Base-by-base conservation (phyloP, 2,888 invertebrate genomes). In the Oligia latruncula region DNA sequence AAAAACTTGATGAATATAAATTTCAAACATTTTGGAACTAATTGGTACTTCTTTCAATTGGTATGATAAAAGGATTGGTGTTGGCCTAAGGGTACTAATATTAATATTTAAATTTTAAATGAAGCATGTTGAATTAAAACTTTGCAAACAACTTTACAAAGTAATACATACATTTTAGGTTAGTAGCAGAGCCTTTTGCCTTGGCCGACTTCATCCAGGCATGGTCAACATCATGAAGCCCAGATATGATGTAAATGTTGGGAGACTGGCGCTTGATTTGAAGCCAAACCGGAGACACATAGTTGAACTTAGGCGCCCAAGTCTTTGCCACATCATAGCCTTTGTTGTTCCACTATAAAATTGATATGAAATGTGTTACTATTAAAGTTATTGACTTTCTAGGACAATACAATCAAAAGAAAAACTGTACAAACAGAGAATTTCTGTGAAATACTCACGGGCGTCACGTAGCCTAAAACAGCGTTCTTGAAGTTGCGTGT, bases 251-350 rank as follows among this genome's bases (percentile, higher is more conserved):
- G 92, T 98, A 98, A 40, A 97, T 97, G 78, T 97, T 97, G 4
- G 96, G 95, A 29, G 97, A 97, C 80, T 97, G 97, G 64, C 98
- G 96, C 81, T 97, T 97, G 23, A 99, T 96, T 95, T 99, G 99
- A 55, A 99, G 97, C 99, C 99, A 99, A 0, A 99, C 99, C 0
- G 99, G 99, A 0, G 99, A 99, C 46, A 99, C 97, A 91, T 98
- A 98, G 74, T 98, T 98, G 90, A 99, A 98, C 95, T 99, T 99
- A 67, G 98, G 97, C 17, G 98, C 98, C 97, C 99, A 99, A 77
- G 97, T 97, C 95, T 99, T 99, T 0, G 99, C 99, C 72, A 99
- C 97, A 94, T 99, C 98, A 95, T 99, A 99, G 0, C 99, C 99
- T 95, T 98, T 98, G 86, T 97, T 98, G 93, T 99, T 99, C 99